Evolutionary conservation across 2,113 vertebrate genomes (phyloP).

Genomic region (Laticauda colubrina): DNA sequence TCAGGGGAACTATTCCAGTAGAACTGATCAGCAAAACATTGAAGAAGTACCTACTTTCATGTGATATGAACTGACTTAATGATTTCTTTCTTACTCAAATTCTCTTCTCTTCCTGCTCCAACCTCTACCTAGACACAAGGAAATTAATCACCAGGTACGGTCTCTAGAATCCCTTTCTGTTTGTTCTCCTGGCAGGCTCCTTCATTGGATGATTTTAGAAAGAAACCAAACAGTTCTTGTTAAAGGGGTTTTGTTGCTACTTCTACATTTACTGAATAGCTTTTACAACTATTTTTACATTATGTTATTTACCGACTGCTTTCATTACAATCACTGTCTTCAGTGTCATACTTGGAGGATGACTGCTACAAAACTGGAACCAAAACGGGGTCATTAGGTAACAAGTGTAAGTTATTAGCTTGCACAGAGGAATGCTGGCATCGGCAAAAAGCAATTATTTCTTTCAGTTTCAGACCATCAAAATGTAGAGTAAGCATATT

Average conservation of each 20-base stretch:
- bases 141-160: neutral
- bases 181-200: neutral
- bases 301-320: neutral
- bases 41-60: neutral
- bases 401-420: neutral
- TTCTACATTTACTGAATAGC: neutral
- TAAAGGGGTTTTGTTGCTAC: neutral
- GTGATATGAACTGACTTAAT: neutral
- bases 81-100: neutral
- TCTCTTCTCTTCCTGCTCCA: neutral
- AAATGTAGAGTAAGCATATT: neutral
- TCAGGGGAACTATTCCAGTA: neutral
- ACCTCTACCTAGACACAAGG: neutral
- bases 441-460: neutral
- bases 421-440: neutral
- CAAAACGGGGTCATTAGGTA: neutral
- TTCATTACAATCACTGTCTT: neutral
- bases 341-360: neutral
- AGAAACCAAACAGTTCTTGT: neutral
- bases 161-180: neutral
- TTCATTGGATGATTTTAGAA: neutral
- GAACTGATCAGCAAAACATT: neutral
- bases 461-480: neutral
- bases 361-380: neutral
- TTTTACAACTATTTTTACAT: neutral